Conservation (phyloP, 1,140 invertebrate species). For the Melipona quadrifasciata region DNA sequence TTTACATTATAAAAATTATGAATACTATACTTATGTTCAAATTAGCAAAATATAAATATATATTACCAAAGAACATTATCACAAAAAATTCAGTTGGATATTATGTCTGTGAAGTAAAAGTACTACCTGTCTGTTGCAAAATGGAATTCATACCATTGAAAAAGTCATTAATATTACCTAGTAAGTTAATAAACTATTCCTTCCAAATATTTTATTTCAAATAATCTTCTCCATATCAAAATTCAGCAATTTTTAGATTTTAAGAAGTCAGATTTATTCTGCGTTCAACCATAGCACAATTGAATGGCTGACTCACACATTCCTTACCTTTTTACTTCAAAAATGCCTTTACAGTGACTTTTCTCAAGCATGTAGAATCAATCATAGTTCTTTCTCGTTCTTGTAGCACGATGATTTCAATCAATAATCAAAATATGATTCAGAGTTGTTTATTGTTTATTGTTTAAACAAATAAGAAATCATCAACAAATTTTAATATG, state of each 20-base stretch:
- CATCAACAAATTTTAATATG: neutral
- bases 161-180: constrained; percentile 27
- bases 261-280: neutral
- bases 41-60: neutral
- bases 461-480: neutral
- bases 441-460: neutral
- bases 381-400: neutral
- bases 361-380: neutral
- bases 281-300: neutral
- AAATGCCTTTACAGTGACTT: constrained; percentile 54
- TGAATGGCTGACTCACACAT: constrained; percentile 49
- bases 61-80: neutral
- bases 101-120: constrained; percentile 23
- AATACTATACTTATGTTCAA: neutral
- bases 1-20: neutral
- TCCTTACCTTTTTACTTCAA: constrained; percentile 36
- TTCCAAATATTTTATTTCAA: neutral
- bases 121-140: constrained; percentile 12
- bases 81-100: constrained; percentile 20
- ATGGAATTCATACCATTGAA: constrained; percentile 55
- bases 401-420: neutral
- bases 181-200: constrained; percentile 41
- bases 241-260: neutral
- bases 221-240: neutral
- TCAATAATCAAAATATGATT: neutral